A percentile compares a stretch with the other conserved stretches of the same genome.
Conservation (phyloP, 2,888 invertebrate species). For the Pandemis cinnamomeana region DNA sequence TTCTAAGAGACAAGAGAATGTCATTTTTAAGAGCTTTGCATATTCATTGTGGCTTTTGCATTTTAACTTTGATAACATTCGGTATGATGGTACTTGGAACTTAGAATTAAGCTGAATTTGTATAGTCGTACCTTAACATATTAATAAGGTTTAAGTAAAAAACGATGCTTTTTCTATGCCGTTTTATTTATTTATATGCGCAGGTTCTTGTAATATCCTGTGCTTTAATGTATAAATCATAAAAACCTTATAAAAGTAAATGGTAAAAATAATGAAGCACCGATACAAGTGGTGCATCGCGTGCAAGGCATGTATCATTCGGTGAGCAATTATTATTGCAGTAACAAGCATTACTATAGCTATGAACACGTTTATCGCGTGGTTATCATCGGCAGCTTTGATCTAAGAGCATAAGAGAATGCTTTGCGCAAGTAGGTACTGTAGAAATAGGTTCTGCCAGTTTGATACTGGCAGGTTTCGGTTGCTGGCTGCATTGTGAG, state of each 20-base stretch:
- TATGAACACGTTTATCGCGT: conserved; percentile 77
- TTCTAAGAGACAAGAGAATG: neutral
- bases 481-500: too few relatives aligned
- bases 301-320: conserved; percentile 75
- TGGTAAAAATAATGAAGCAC: conserved; percentile 55
- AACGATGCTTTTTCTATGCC: too few relatives aligned
- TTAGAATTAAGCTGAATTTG: too few relatives aligned
- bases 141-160: too few relatives aligned
- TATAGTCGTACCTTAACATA: too few relatives aligned
- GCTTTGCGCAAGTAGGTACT: neutral
- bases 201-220: conserved; percentile 12
- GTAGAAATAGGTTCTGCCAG: too few relatives aligned
- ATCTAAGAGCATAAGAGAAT: conserved; percentile 6
- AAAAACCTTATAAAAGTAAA: conserved; percentile 64
- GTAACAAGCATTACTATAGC: conserved; percentile 73
- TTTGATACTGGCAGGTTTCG: too few relatives aligned
- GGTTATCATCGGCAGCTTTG: conserved; percentile 60
- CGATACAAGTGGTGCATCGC: conserved; percentile 63
- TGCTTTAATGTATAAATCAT: conserved; percentile 55
- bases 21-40: conserved; percentile 1
- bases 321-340: conserved; percentile 73
- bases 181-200: too few relatives aligned
- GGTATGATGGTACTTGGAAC: too few relatives aligned
- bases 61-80: neutral
- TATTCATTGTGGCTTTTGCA: neutral